These are phyloP conservation scores for Gymnarchus niloticus DNA, from an alignment of 2,113 vertebrate genomes.

Conservation along the genomic window DNA sequence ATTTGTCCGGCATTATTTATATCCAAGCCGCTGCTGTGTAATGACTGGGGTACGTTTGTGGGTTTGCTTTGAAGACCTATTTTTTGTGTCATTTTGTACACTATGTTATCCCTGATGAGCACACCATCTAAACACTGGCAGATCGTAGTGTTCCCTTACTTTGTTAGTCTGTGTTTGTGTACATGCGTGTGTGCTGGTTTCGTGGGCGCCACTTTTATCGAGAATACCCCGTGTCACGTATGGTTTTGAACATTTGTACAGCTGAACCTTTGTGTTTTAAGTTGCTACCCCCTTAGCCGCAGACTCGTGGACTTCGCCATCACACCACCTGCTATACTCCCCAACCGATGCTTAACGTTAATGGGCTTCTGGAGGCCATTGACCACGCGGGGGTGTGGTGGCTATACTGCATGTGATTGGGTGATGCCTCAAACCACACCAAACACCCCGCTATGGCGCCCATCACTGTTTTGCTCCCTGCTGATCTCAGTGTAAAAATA, in stretches of 20 bases:
- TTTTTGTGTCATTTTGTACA: not conserved
- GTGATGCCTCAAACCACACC: not conserved
- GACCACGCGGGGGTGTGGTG: not conserved
- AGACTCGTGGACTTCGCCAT: not conserved
- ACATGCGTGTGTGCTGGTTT: not conserved
- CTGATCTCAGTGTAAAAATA: not conserved
- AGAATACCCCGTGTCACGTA: not conserved
- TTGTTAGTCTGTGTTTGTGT: not conserved
- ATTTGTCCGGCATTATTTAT: conserved; percentile 1
- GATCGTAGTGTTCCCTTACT: not conserved
- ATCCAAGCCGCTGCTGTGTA: not conserved
- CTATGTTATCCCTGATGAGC: not conserved
- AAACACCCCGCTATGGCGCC: not conserved
- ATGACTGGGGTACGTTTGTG: not conserved
- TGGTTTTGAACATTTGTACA: not conserved
- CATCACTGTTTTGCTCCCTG: not conserved
- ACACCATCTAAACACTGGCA: not conserved
- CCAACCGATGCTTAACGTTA: not conserved
- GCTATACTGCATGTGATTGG: not conserved
- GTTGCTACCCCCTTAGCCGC: not conserved
- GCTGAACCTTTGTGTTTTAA: not conserved
- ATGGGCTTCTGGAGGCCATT: not conserved
- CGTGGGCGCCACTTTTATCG: not conserved
- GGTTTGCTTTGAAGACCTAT: not conserved
- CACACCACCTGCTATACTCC: not conserved